These are phyloP conservation scores for Xestobium rufovillosum DNA, from an alignment of 2,888 invertebrate genomes.

Conservation along the genomic window DNA sequence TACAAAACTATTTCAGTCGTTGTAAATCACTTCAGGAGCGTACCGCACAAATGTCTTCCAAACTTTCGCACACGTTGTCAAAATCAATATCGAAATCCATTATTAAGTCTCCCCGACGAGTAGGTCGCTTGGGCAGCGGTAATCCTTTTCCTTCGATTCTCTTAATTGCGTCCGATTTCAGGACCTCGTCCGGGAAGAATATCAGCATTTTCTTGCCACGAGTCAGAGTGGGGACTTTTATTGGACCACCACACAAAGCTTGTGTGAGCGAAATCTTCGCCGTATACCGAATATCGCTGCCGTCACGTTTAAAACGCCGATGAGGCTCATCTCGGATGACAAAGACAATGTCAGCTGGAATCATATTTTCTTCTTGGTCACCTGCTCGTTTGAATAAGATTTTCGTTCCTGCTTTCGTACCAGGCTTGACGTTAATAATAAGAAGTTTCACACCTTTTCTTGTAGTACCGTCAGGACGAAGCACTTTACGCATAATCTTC, in stretches of 20 bases:
- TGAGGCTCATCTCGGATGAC: constrained; percentile 94
- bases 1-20: constrained; percentile 22
- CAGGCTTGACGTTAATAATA: constrained; percentile 92
- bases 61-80: constrained; percentile 65
- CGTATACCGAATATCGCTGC: constrained; percentile 83
- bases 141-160: constrained; percentile 85
- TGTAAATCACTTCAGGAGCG: constrained; percentile 60
- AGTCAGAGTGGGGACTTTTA: constrained; percentile 83
- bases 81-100: constrained; percentile 94
- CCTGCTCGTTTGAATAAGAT: constrained; percentile 97
- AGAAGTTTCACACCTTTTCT: constrained; percentile 91
- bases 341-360: constrained; percentile 94
- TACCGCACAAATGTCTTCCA: constrained; percentile 79
- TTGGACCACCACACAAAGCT: constrained; percentile 82
- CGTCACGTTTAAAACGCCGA: constrained; percentile 84
- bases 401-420: constrained; percentile 97
- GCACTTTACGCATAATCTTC: constrained; percentile 92
- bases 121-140: constrained; percentile 89
- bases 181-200: constrained; percentile 70
- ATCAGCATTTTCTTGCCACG: constrained; percentile 71
- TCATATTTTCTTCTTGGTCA: constrained; percentile 86
- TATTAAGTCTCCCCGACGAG: constrained; percentile 81
- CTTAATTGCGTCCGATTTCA: constrained; percentile 86
- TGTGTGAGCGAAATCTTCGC: constrained; percentile 82
- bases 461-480: constrained; percentile 74